These are phyloP conservation scores for Motacilla alba DNA, from an alignment of 2,113 vertebrate species.

Conservation along the genomic window DNA sequence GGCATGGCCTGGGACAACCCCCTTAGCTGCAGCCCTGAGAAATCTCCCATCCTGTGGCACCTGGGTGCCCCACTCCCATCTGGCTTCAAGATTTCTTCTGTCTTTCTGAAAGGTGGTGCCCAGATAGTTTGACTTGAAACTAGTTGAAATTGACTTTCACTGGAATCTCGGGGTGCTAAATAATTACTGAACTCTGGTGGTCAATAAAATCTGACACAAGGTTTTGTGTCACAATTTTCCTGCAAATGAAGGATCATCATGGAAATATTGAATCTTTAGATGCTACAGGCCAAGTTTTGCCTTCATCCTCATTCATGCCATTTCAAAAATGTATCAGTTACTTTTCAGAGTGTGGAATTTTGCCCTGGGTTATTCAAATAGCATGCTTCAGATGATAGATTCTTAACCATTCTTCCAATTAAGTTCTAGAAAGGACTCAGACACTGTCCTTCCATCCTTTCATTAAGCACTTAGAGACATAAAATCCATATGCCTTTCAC, in stretches of 20 bases:
- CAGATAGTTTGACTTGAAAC: neutral
- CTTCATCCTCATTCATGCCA: neutral
- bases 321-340: neutral
- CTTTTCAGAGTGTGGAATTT: neutral
- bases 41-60: neutral
- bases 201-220: neutral
- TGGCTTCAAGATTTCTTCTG: neutral
- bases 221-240: neutral
- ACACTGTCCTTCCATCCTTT: neutral
- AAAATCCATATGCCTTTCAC: neutral
- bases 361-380: neutral
- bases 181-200: neutral
- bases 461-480: neutral
- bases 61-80: too few species aligned
- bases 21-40: too few species aligned
- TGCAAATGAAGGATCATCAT: neutral
- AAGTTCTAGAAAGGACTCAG: neutral
- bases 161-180: neutral
- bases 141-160: neutral
- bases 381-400: neutral
- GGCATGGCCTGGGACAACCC: neutral
- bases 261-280: neutral
- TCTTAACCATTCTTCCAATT: neutral
- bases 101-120: neutral
- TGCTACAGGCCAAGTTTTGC: neutral